Evolutionary conservation across 2,113 vertebrate species (phyloP), one percentile per base, ranked within the genome.

Genomic region (Amia ocellicauda): DNA sequence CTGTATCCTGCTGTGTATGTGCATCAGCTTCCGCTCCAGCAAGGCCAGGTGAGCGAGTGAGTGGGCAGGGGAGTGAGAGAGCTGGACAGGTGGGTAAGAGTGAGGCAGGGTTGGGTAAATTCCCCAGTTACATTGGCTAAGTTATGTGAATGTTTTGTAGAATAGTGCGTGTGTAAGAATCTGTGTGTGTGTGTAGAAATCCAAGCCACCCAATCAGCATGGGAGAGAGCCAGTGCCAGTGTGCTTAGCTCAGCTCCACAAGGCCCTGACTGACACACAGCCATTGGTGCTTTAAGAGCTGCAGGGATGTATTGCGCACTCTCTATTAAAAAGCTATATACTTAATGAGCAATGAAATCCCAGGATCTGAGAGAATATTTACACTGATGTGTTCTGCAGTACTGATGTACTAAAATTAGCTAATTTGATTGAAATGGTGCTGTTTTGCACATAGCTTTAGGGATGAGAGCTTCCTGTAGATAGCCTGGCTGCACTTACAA

Each of bases 1-100:
- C 76, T 96, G 96, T 84, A 90, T 97, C 36, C 91, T 99, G 36
- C 91, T 97, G 72, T 99, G 94, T 81, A 93, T 97, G 92, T 97
- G 94, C 63, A 89, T 93, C 45, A 97, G 93, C 79, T 93, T 98
- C 75, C 91, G 90, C 52, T 92, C 89, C 66, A 80, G 86, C 74
- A 93, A 96, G 76, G 84, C 89, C 73, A 90, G 93, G 96, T 99
- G 72, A 53, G 78, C 52, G n/a, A n/a, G n/a, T n/a, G n/a, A n/a
- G n/a, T n/a, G n/a, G n/a, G n/a, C n/a, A n/a, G n/a, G n/a, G n/a
- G n/a, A n/a, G n/a, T n/a, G n/a, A n/a, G n/a, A n/a, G n/a, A n/a
- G n/a, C n/a, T n/a, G n/a, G n/a, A n/a, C n/a, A n/a, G n/a, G n/a
- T n/a, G n/a, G n/a, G n/a, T n/a, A n/a, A n/a, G n/a, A n/a, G n/a